phyloP scores from a whole-genome alignment of 2,888 invertebrate genomes.

The Pachymerium ferrugineum region DNA sequence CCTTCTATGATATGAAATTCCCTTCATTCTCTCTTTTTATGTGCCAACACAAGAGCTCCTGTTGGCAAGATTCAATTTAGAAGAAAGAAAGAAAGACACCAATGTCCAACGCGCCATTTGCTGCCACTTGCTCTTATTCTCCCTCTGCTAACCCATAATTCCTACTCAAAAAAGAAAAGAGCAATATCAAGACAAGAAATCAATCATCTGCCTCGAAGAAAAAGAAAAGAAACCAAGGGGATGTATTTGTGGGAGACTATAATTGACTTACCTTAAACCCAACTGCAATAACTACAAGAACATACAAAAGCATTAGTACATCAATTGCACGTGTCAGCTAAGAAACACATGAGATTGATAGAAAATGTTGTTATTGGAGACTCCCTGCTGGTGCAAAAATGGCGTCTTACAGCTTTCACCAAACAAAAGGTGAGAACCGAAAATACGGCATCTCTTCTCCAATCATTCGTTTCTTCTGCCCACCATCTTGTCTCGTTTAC shows the following conservation, averaged over 20 bases:
- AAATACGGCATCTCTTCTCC: background rate
- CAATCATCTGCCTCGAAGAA: background rate
- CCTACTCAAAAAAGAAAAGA: slow-evolving; percentile 14
- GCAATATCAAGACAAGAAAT: slow-evolving; percentile 21
- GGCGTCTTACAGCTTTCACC: background rate
- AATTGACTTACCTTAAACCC: slow-evolving; percentile 2
- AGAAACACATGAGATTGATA: background rate
- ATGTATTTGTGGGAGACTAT: background rate
- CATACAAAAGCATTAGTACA: background rate
- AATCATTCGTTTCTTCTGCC: background rate
- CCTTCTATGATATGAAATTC: background rate
- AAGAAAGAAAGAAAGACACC: slow-evolving; percentile 11
- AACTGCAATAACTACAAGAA: background rate
- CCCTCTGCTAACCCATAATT: slow-evolving; percentile 1
- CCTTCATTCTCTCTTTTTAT: slow-evolving; percentile 18
- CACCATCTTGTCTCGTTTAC: slow-evolving; percentile 18
- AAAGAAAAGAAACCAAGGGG: background rate
- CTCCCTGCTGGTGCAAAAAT: background rate
- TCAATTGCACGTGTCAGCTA: background rate
- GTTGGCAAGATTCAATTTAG: slow-evolving; percentile 6
- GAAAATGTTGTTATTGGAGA: background rate
- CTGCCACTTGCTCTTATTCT: slow-evolving; percentile 2
- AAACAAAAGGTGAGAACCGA: background rate
- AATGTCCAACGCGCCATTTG: slow-evolving; percentile 6
- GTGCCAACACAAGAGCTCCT: slow-evolving; percentile 18